Conservation (phyloP, 2,113 vertebrate genomes). For the Gymnocephalus cernua region DNA sequence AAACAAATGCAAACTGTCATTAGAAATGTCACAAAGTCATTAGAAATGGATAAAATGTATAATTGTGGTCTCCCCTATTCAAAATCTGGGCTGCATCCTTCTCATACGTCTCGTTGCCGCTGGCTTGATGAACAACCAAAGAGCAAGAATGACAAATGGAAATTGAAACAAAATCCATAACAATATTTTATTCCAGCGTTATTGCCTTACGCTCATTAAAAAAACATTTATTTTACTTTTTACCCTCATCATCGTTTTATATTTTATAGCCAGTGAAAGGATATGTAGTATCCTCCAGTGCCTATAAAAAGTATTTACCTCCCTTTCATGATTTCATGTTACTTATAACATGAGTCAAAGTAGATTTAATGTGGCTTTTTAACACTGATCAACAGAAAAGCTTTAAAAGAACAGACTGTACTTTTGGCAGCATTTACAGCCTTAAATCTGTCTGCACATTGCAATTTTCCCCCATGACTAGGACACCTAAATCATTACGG, state of each 20-base stretch:
- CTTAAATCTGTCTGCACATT: too few species aligned
- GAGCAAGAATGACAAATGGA: conserved; percentile 11
- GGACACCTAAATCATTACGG: too few species aligned
- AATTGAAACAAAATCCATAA: background rate
- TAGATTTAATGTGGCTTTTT: too few species aligned
- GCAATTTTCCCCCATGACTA: too few species aligned
- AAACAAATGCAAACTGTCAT: background rate
- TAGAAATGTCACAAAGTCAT: background rate
- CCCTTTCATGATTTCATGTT: too few species aligned
- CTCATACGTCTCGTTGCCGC: conserved; percentile 15
- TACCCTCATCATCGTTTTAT: too few species aligned
- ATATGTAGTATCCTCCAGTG: background rate
- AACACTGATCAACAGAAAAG: too few species aligned
- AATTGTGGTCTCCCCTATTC: background rate
- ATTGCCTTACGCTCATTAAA: background rate
- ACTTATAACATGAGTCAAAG: too few species aligned
- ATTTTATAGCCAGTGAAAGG: background rate
- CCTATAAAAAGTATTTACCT: too few species aligned
- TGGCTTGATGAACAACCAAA: conserved; percentile 19
- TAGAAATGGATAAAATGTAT: background rate
- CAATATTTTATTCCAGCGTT: background rate
- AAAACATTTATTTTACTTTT: too few species aligned
- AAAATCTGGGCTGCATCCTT: background rate
- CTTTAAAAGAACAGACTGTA: too few species aligned
- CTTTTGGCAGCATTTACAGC: too few species aligned